A percentile compares a stretch with the other conserved stretches of the same genome.
phyloP scores from a whole-genome alignment of 2,113 vertebrate species.

The Rhinolophus ferrumequinum region DNA sequence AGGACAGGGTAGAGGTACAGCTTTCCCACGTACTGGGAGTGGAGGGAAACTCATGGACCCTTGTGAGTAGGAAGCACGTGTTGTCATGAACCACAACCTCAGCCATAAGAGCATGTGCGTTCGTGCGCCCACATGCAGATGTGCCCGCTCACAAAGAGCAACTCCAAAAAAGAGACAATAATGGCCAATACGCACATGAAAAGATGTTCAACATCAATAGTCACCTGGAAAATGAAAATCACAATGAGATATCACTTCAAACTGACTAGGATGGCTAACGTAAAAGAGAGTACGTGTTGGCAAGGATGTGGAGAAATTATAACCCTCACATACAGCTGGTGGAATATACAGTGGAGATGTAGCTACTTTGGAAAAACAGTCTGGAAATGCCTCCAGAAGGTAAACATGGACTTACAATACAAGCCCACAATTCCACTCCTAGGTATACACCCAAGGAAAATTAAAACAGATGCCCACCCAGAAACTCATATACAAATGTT shows the following conservation, averaged over 20 bases:
- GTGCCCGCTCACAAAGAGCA: neutral
- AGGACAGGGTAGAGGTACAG: neutral
- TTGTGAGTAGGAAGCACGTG: neutral
- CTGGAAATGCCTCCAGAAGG: neutral
- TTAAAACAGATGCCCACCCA: conserved; percentile 9
- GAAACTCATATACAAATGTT: neutral
- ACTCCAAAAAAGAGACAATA: neutral
- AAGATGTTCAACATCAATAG: neutral
- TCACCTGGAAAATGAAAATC: neutral
- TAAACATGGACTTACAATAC: neutral
- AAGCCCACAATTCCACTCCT: neutral
- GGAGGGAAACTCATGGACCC: neutral
- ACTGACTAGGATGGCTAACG: neutral
- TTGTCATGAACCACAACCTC: neutral
- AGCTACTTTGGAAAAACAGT: neutral
- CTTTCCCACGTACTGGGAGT: neutral
- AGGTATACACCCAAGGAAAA: neutral
- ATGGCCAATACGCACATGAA: neutral
- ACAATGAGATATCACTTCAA: neutral
- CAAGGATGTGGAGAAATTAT: neutral
- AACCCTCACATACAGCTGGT: neutral
- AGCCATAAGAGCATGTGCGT: neutral
- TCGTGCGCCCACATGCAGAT: neutral
- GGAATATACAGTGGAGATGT: neutral
- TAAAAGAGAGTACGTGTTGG: neutral